Conservation (phyloP, 2,797 vertebrate genomes). For the Sarcophilus harrisii region DNA sequence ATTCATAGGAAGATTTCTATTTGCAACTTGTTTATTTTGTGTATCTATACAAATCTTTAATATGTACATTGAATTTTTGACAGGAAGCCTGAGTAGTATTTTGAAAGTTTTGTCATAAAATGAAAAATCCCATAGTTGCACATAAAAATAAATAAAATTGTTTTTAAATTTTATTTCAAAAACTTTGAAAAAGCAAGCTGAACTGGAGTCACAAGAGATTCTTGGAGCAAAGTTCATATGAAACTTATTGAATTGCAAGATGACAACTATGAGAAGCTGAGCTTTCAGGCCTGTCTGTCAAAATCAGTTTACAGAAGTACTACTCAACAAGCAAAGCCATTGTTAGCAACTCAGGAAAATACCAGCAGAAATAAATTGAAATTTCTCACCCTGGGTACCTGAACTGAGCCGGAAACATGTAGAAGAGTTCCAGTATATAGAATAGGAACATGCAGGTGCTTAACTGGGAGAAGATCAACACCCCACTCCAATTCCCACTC, state of each 20-base stretch:
- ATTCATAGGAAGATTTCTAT: not conserved
- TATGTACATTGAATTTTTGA: not conserved
- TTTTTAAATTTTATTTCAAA: slow-evolving; percentile 34
- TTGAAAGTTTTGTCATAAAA: slow-evolving; percentile 37
- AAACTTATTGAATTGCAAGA: slow-evolving; percentile 44
- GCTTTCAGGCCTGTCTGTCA: slow-evolving; percentile 26
- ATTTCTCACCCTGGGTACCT: slow-evolving; percentile 13
- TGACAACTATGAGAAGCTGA: slow-evolving; percentile 47
- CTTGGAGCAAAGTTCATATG: not conserved
- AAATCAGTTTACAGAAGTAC: not conserved
- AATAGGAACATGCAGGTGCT: not conserved
- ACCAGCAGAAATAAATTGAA: slow-evolving; percentile 48
- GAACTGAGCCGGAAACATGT: slow-evolving; percentile 50
- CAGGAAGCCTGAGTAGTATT: slow-evolving; percentile 24
- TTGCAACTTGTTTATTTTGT: not conserved
- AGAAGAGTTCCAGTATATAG: slow-evolving; percentile 9
- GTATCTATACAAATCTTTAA: slow-evolving; percentile 19
- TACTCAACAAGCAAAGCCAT: slow-evolving; percentile 38
- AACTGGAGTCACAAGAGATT: not conserved
- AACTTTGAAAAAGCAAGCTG: slow-evolving; percentile 40
- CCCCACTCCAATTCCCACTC: too few relatives aligned
- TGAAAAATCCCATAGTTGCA: slow-evolving; percentile 23
- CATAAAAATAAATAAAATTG: slow-evolving; percentile 23
- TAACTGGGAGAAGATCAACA: not conserved
- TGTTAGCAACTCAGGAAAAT: slow-evolving; percentile 51